A percentile compares a stretch with the other conserved stretches of the same genome.
Evolutionary conservation across 2,888 invertebrate species (phyloP).

Genomic region (Dryocosmus kuriphilus): DNA sequence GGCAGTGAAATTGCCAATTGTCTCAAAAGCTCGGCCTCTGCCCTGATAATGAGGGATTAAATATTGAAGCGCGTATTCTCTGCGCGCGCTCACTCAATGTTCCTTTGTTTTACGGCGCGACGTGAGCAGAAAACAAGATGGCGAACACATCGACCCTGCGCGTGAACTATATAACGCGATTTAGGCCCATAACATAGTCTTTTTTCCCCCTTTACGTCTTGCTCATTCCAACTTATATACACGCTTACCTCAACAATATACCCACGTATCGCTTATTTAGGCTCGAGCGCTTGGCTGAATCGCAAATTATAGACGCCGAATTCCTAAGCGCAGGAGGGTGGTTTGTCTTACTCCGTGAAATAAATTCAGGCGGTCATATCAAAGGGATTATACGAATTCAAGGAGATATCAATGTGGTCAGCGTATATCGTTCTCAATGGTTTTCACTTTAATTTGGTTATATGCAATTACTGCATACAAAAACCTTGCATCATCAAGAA

Average conservation of each 20-base stretch:
- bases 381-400: slow-evolving; percentile 3
- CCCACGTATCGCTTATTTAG: slow-evolving; percentile 39
- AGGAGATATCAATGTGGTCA: slow-evolving; percentile 7
- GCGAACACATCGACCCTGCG: slow-evolving; percentile 59
- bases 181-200: slow-evolving; percentile 63
- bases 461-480: neutral
- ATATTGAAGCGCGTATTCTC: slow-evolving; percentile 73
- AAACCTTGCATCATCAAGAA: neutral
- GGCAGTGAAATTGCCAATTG: slow-evolving; percentile 75
- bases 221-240: slow-evolving; percentile 32
- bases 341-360: slow-evolving; percentile 35
- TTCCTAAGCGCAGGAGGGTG: slow-evolving; percentile 34
- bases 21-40: slow-evolving; percentile 73
- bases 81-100: slow-evolving; percentile 67
- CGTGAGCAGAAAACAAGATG: slow-evolving; percentile 77
- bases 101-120: slow-evolving; percentile 76
- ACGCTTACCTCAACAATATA: slow-evolving; percentile 34
- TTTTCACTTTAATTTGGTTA: neutral
- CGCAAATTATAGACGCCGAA: slow-evolving; percentile 37
- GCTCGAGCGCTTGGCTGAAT: slow-evolving; percentile 33
- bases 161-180: slow-evolving; percentile 68
- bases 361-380: slow-evolving; percentile 35
- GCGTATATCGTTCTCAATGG: neutral
- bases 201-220: slow-evolving; percentile 42
- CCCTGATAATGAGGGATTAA: slow-evolving; percentile 77